Percentiles rank a stretch among this genome's conserved stretches.
Evolutionary conservation across 2,888 invertebrate species (phyloP).

Genomic region (Sphaerophoria taeniata): DNA sequence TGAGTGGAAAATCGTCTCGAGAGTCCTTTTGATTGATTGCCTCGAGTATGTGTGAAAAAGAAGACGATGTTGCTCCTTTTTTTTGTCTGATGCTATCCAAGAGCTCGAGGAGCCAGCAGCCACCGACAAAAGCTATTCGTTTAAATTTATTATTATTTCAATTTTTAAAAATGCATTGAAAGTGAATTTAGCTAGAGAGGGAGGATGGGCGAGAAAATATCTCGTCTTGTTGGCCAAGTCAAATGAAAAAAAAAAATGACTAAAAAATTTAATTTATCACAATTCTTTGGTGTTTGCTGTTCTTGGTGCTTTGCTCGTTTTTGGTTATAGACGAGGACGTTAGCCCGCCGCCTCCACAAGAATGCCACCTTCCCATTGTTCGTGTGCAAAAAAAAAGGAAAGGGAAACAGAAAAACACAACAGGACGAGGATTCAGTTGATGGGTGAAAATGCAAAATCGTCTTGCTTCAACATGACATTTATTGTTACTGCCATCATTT

Average conservation of each 20-base stretch:
- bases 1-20: slow-evolving; percentile 72
- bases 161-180: slow-evolving; percentile 73
- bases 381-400: slow-evolving; percentile 25
- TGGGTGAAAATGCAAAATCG: slow-evolving; percentile 74
- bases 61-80: slow-evolving; percentile 41
- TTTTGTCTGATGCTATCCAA: slow-evolving; percentile 25
- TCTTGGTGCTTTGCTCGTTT: neutral
- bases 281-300: slow-evolving; percentile 12
- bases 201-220: neutral
- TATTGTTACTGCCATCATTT: slow-evolving; percentile 79
- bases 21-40: slow-evolving; percentile 75
- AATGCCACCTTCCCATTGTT: slow-evolving; percentile 41
- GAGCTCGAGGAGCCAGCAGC: neutral
- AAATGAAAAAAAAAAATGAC: slow-evolving; percentile 25
- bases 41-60: slow-evolving; percentile 70
- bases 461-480: slow-evolving; percentile 79
- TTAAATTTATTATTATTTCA: slow-evolving; percentile 74
- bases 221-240: slow-evolving; percentile 16
- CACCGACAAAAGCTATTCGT: slow-evolving; percentile 43
- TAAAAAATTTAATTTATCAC: slow-evolving; percentile 68
- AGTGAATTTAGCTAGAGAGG: slow-evolving; percentile 51
- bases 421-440: neutral
- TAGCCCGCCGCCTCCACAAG: slow-evolving; percentile 33
- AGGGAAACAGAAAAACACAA: neutral
- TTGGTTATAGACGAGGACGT: slow-evolving; percentile 48